Percentiles rank a stretch among this genome's conserved stretches.
phyloP scores from a whole-genome alignment of 2,113 vertebrate species.

The Embiotoca jacksoni region DNA sequence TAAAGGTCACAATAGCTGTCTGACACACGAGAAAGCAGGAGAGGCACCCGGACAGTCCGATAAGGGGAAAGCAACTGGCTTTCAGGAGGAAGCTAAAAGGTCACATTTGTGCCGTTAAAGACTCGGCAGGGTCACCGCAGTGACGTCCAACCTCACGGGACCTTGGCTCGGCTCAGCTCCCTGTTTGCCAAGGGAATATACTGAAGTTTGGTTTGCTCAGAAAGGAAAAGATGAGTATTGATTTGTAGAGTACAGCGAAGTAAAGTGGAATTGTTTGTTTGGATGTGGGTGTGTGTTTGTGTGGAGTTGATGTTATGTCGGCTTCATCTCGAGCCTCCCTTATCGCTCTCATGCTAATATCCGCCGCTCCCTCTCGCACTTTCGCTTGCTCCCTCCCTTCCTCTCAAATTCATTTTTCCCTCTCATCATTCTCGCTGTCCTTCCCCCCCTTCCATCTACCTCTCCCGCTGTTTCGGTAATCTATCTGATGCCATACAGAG shows the following conservation, averaged over 20 bases:
- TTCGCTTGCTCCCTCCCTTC: background rate
- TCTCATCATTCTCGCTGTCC: slow-evolving; percentile 38
- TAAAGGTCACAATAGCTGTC: slow-evolving; percentile 68
- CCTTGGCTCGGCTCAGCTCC: background rate
- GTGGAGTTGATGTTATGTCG: slow-evolving; percentile 23
- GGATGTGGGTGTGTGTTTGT: slow-evolving; percentile 38
- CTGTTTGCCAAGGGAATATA: slow-evolving; percentile 44
- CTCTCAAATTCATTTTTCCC: slow-evolving; percentile 18
- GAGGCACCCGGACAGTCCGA: slow-evolving; percentile 42
- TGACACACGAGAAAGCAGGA: slow-evolving; percentile 22
- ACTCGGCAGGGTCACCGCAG: slow-evolving; percentile 36
- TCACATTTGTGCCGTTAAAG: slow-evolving; percentile 58
- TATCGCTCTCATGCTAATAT: slow-evolving; percentile 53
- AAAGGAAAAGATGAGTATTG: slow-evolving; percentile 59
- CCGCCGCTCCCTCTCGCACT: slow-evolving; percentile 19
- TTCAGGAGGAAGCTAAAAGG: slow-evolving; percentile 60
- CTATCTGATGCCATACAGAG: slow-evolving; percentile 51
- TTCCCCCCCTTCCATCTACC: slow-evolving; percentile 25
- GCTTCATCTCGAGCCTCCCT: slow-evolving; percentile 39
- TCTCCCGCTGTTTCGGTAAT: slow-evolving; percentile 63
- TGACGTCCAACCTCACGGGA: slow-evolving; percentile 42
- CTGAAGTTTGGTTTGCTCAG: slow-evolving; percentile 24
- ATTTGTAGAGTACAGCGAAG: slow-evolving; percentile 46
- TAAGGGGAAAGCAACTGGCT: slow-evolving; percentile 28
- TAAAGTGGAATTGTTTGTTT: slow-evolving; percentile 57